A percentile compares a stretch with the other conserved stretches of the same genome.
Evolutionary conservation across 2,113 vertebrate genomes (phyloP).

Genomic region (Corythoichthys intestinalis): DNA sequence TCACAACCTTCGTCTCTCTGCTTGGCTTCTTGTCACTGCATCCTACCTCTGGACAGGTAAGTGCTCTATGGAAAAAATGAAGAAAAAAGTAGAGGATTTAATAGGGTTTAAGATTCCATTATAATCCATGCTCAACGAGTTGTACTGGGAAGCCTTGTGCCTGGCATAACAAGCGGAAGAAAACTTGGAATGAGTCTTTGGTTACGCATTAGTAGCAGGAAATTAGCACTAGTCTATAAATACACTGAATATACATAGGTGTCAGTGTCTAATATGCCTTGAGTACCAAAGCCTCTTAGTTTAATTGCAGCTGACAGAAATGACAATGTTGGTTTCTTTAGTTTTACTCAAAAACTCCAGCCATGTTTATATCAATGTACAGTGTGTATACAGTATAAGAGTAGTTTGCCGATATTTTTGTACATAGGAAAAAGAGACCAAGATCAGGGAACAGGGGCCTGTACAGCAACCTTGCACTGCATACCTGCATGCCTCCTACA

Average conservation of each 20-base stretch:
- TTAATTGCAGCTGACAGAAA: neutral
- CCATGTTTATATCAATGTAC: neutral
- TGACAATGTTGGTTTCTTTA: slow-evolving; percentile 7
- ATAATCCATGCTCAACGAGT: neutral
- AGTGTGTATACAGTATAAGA: neutral
- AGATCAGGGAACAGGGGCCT: neutral
- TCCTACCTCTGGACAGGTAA: slow-evolving; percentile 65
- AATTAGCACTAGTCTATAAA: slow-evolving; percentile 27
- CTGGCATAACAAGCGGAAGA: slow-evolving; percentile 4
- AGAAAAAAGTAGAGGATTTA: neutral
- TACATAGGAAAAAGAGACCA: neutral
- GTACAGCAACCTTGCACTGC: slow-evolving; percentile 2
- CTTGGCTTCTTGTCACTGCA: slow-evolving; percentile 49
- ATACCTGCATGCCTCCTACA: slow-evolving; percentile 7
- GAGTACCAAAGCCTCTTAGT: slow-evolving; percentile 15
- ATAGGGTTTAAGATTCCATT: neutral
- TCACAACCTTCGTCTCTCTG: slow-evolving; percentile 43
- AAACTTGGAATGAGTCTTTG: slow-evolving; percentile 12
- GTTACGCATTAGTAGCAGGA: slow-evolving; percentile 21
- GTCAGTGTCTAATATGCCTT: slow-evolving; percentile 1
- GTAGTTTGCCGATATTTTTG: neutral
- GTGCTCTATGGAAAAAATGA: slow-evolving; percentile 19
- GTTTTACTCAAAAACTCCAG: slow-evolving; percentile 8
- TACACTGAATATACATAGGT: slow-evolving; percentile 14
- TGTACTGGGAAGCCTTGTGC: slow-evolving; percentile 9